Conservation (phyloP, 2,888 invertebrate species). For the Kryphioiulus occultus region DNA sequence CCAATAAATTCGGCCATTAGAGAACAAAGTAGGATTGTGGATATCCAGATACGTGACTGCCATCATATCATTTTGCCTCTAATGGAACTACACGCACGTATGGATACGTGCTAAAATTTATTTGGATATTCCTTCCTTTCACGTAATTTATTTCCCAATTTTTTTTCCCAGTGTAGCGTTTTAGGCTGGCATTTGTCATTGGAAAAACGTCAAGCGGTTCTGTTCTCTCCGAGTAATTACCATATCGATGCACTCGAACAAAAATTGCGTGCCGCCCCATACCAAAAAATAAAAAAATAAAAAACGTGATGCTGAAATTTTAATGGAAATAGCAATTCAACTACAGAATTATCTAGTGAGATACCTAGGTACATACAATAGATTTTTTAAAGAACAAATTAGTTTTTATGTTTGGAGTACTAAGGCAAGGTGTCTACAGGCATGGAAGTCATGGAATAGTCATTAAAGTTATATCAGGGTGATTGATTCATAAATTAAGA, state of each 20-base stretch:
- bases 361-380: too few relatives aligned
- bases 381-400: too few relatives aligned
- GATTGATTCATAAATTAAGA: too few relatives aligned
- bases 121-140: not conserved
- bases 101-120: not conserved
- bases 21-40: not conserved
- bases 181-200: not conserved
- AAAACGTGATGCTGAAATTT: not conserved
- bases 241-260: not conserved
- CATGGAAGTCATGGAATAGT: too few relatives aligned
- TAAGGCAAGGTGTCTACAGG: too few relatives aligned
- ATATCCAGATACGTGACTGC: not conserved
- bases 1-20: not conserved
- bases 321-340: not conserved
- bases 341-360: not conserved
- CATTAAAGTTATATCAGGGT: too few relatives aligned
- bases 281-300: too few relatives aligned
- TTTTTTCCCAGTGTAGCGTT: not conserved
- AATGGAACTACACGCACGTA: not conserved
- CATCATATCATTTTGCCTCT: not conserved
- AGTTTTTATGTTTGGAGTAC: too few relatives aligned
- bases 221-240: not conserved
- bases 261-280: not conserved
- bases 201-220: not conserved
- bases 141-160: not conserved